Evolutionary conservation across 2,113 vertebrate species (phyloP), one percentile per base, ranked within the genome.

Genomic region (Petrocephalus zakoni): DNA sequence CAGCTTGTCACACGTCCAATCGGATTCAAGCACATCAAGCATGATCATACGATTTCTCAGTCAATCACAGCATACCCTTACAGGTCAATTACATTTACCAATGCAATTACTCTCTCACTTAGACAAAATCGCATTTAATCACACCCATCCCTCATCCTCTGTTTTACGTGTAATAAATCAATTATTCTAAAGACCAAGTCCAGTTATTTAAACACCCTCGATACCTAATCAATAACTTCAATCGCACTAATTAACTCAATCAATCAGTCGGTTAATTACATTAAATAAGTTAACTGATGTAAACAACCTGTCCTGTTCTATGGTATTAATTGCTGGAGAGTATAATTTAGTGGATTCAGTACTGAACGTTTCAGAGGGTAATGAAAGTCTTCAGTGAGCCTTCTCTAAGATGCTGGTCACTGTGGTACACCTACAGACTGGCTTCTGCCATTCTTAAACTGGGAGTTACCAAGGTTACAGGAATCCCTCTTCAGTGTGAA

Each of bases 221-320:
- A 83, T 49, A 21, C 10, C 46, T 15, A 83, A 83, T 83, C 81
- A 47, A 83, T 83, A 83, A 83, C 81, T 47, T 83, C 81, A 83
- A 83, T 83, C 42, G 49, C 42, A 42, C 72, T 78, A 78, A 78
- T 78, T 83, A 83, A n/a, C 46, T 83, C 19, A 22, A 83, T 49
- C 37, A 83, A 83, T 83, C 81, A 83, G 72, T 78, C 72, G 42
- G 37, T 83, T 83, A 22, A 83, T 83, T 83, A 83, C 81, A 83
- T 83, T 49, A 46, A 46, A 83, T 83, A 49, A 75, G 11, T 37
- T 29, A 75, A 78, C 34, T 42, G 61, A 68, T 68, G 61, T 29
- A 42, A 78, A 78, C 72, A 5, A 13, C 37, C 72, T 78, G 72
- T 78, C 34, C 34, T 37, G 13, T 34, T 75, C 68, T 75, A 34